A percentile compares a stretch with the other conserved stretches of the same genome.
These are phyloP conservation scores for Azemiops feae DNA, from an alignment of 2,113 vertebrate genomes.

Conservation along the genomic window DNA sequence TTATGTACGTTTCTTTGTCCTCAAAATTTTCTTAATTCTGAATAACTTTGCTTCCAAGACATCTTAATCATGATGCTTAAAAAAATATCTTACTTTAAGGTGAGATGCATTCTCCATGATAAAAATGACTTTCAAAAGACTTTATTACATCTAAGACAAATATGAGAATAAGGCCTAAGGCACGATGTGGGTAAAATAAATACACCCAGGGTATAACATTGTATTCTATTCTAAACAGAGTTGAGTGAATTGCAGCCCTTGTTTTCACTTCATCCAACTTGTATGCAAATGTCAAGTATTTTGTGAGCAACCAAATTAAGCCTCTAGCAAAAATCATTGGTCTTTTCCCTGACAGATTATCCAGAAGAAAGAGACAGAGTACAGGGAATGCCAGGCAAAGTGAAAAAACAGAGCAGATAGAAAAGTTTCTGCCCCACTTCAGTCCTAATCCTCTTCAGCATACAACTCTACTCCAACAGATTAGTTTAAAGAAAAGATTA, in stretches of 20 bases:
- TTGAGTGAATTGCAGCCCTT: background rate
- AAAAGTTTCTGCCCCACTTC: background rate
- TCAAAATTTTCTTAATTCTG: background rate
- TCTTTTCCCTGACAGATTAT: background rate
- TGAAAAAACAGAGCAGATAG: background rate
- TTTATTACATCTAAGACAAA: background rate
- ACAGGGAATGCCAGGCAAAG: background rate
- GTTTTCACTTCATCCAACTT: background rate
- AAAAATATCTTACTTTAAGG: background rate
- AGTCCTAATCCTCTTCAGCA: background rate
- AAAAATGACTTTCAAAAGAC: background rate
- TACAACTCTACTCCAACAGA: background rate
- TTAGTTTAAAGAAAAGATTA: background rate
- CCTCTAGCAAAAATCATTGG: background rate
- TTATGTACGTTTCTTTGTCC: background rate
- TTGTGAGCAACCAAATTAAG: background rate
- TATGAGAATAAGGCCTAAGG: background rate
- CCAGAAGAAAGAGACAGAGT: background rate
- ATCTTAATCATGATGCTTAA: background rate
- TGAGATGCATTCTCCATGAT: background rate
- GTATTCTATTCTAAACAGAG: background rate
- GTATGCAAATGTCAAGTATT: background rate
- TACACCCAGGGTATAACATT: background rate
- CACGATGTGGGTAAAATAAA: background rate
- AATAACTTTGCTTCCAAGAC: background rate